These are phyloP conservation scores for Hirundichthys speculiger DNA, from an alignment of 2,113 vertebrate genomes.

Conservation along the genomic window DNA sequence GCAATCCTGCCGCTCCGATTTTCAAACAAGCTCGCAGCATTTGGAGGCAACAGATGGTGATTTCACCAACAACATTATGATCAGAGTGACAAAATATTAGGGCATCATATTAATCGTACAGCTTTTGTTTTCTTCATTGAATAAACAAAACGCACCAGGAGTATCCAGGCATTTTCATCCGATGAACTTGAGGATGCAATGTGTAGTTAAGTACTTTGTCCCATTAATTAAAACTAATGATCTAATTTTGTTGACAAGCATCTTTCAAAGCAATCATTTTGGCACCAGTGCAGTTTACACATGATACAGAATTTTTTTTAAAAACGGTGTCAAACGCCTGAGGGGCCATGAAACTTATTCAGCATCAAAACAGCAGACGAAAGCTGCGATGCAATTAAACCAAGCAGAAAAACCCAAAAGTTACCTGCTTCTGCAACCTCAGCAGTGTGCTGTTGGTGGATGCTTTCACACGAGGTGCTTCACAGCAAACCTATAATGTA, in stretches of 20 bases:
- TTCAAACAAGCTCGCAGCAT: constrained; percentile 15
- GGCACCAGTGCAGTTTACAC: background rate
- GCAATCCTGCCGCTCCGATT: constrained; percentile 4
- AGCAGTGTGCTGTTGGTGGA: constrained; percentile 5
- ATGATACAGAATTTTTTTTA: constrained; percentile 25
- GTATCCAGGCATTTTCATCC: constrained; percentile 28
- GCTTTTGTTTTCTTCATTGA: constrained; percentile 38
- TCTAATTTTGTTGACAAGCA: background rate
- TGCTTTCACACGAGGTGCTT: constrained; percentile 13
- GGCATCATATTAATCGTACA: constrained; percentile 38
- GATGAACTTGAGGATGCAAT: constrained; percentile 16
- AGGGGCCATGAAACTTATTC: constrained; percentile 14
- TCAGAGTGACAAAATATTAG: constrained; percentile 54
- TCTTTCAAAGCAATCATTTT: background rate
- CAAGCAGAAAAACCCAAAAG: background rate
- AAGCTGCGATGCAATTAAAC: background rate
- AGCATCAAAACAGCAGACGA: background rate
- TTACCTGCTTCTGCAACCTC: constrained; percentile 17
- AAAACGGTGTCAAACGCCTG: constrained; percentile 27
- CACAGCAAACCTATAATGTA: constrained; percentile 31
- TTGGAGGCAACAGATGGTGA: constrained; percentile 60
- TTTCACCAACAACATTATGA: constrained; percentile 45
- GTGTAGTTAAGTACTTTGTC: constrained; percentile 32
- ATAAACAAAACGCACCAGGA: constrained; percentile 22
- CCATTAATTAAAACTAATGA: constrained; percentile 26